Base-by-base conservation (phyloP, 2,113 vertebrate species). In the Silurus meridionalis region DNA sequence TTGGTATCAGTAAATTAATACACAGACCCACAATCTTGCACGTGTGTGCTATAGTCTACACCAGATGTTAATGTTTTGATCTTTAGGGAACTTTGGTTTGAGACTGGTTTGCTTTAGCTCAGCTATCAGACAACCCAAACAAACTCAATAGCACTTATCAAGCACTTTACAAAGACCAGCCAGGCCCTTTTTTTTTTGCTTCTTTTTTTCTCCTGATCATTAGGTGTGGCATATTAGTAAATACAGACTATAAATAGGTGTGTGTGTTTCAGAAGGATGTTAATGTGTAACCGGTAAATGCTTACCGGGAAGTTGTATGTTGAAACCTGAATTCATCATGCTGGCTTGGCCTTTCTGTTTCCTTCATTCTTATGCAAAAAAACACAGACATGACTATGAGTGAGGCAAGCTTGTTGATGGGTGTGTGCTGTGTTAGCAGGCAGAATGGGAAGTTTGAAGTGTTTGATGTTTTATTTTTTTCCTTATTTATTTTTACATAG, bases 201-300 rank as follows among this genome's bases (percentile, higher is more conserved):
- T 66, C 25, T 5, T 11, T 25, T 21, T 19, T 61, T 5, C 2
- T 25, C 9, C 14, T 80, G 80, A 71, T 80, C 19, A 55, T 23
- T 64, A 80, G 21, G 11, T 58, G 25, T 28, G 5, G 19, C 57
- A 3, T 53, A n/a, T 60, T 67, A 15, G 23, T 63, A 61, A 15
- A 52, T 58, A 23, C 58, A 48, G 46, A 15, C 58, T 82, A 84
- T 74, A 63, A 82, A 55, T 69, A 85, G 86, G 46, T 21, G 4
- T 83, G 52, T 80, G 85, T 89, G 37, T 74, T 77, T 82, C 87
- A 87, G 89, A 37, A 46, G 72, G 60, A 28, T 52, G 89, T 69
- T 89, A 88, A 90, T 91, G 90, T 91, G 89, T 91, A 91, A 92
- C 88, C 83, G 77, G 37, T 91, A 92, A 92, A 92, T 87, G 89